These are phyloP conservation scores for Ovis aries DNA, from an alignment of 2,113 vertebrate species.

Conservation along the genomic window ARS-UI_Ramb_v3.0 NC_056059.1:39895001-39895500, in stretches of 20 bases:
- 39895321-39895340: background rate
- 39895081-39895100: background rate
- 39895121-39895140: background rate
- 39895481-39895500: background rate
- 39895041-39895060: background rate
- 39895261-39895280: background rate
- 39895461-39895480: background rate
- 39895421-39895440: background rate
- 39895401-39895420: rapidly evolving
- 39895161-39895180: background rate
- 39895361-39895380: background rate
- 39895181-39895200: background rate
- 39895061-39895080: background rate
- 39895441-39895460: background rate
- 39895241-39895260: background rate
- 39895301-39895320: background rate
- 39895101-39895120: background rate
- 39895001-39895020: background rate
- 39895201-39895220: background rate
- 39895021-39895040: background rate
- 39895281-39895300: background rate
- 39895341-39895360: background rate
- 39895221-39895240: background rate
- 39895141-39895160: background rate
- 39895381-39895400: background rate